Percentiles rank a stretch among this genome's conserved stretches.
These are phyloP conservation scores for Cecropterus lyciades DNA, from an alignment of 1,140 invertebrate genomes.

Conservation along the genomic window DNA sequence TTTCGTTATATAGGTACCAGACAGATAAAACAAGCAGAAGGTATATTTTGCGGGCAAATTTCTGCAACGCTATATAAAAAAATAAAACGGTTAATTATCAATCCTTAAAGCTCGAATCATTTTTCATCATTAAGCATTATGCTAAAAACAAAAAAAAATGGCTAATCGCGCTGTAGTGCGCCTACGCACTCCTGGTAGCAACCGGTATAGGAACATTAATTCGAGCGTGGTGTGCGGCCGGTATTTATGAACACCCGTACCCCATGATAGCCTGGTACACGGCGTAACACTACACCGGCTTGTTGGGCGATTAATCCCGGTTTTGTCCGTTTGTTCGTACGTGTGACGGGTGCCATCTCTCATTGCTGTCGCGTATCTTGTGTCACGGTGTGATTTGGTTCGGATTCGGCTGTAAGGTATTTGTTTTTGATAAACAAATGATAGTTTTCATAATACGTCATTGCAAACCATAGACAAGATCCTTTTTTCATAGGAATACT, in stretches of 20 bases:
- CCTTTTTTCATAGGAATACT: too few species aligned
- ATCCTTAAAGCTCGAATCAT: not conserved
- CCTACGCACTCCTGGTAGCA: constrained; percentile 62
- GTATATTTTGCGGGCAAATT: too few species aligned
- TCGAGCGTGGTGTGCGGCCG: constrained; percentile 66
- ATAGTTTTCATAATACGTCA: too few species aligned
- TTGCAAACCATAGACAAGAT: too few species aligned
- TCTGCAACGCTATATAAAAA: too few species aligned
- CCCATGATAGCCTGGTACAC: constrained; percentile 62
- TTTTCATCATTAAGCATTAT: constrained; percentile 11
- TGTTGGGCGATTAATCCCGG: constrained; percentile 63
- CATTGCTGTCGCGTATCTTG: constrained; percentile 33
- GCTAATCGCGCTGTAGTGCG: constrained; percentile 43
- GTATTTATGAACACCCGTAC: constrained; percentile 75
- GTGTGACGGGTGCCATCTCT: constrained; percentile 38
- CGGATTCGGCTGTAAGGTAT: constrained; percentile 24
- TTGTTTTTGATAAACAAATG: not conserved
- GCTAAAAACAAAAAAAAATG: constrained; percentile 27
- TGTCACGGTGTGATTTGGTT: constrained; percentile 38
- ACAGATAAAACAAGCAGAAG: too few species aligned
- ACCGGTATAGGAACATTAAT: constrained; percentile 67
- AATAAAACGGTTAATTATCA: not conserved
- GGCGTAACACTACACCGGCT: constrained; percentile 64
- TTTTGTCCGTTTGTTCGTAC: constrained; percentile 48
- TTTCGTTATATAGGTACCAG: too few species aligned